Percentiles rank a stretch among this genome's conserved stretches.
These are phyloP conservation scores for Nomada goodeniana DNA, from an alignment of 2,888 invertebrate genomes.

Conservation along the genomic window DNA sequence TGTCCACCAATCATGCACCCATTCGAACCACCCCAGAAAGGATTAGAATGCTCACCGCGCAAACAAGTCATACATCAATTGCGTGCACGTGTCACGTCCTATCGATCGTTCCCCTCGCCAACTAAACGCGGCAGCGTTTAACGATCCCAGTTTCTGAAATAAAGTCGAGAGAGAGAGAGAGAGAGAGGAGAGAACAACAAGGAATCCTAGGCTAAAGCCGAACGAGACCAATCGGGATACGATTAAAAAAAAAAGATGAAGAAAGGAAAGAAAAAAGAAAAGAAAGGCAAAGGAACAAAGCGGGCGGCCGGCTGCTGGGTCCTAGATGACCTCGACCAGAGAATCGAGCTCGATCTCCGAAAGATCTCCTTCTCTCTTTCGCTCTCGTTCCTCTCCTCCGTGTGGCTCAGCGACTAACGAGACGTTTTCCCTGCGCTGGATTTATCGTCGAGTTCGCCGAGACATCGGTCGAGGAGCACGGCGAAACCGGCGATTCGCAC, in stretches of 20 bases:
- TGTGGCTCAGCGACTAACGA: conserved; percentile 67
- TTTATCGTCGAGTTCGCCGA: conserved; percentile 65
- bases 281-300: conserved; percentile 4
- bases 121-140: conserved; percentile 35
- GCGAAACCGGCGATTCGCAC: conserved; percentile 59
- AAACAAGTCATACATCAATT: not conserved
- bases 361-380: conserved; percentile 59
- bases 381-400: conserved; percentile 47
- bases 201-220: conserved; percentile 6
- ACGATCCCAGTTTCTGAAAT: conserved; percentile 14
- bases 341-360: conserved; percentile 68
- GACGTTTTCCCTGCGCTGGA: conserved; percentile 73
- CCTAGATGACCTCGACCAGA: conserved; percentile 62
- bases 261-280: conserved; percentile 16
- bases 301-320: conserved; percentile 60
- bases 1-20: too few relatives aligned
- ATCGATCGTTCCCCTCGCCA: conserved; percentile 14
- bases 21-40: not conserved
- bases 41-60: not conserved
- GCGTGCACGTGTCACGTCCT: conserved; percentile 8
- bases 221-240: conserved; percentile 44
- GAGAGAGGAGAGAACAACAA: not conserved
- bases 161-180: not conserved
- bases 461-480: conserved; percentile 53
- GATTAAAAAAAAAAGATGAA: conserved; percentile 16